phyloP scores from a whole-genome alignment of 1,140 invertebrate species.

The Vanessa tameamea region DNA sequence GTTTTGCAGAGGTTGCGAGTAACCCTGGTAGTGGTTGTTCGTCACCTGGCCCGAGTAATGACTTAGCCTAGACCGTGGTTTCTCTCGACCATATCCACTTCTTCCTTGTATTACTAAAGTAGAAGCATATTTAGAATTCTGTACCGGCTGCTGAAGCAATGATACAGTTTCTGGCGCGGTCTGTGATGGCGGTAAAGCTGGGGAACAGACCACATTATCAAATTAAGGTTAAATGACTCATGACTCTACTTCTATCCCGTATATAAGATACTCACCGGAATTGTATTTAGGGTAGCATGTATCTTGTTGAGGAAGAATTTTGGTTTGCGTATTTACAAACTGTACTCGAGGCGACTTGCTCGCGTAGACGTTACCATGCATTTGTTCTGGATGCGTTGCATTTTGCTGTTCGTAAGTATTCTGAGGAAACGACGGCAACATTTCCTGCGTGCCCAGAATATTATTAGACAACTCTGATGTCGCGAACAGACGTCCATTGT shows the following conservation, averaged over 20 bases:
- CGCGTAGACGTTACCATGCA: conserved; percentile 52
- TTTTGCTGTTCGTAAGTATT: conserved; percentile 50
- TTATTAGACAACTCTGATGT: conserved; percentile 57
- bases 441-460: conserved; percentile 55
- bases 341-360: conserved; percentile 52
- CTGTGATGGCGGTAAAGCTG: conserved; percentile 66
- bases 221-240: neutral
- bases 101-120: conserved; percentile 62
- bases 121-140: conserved; percentile 65
- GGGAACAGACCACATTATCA: conserved; percentile 4
- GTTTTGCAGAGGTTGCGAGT: conserved; percentile 47
- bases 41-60: conserved; percentile 55
- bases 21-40: conserved; percentile 59
- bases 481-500: conserved; percentile 55
- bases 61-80: conserved; percentile 54
- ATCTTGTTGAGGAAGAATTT: conserved; percentile 58
- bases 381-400: conserved; percentile 46
- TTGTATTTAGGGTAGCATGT: conserved; percentile 60
- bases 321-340: conserved; percentile 54
- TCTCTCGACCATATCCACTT: conserved; percentile 58
- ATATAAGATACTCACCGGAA: conserved; percentile 48
- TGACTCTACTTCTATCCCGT: neutral
- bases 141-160: conserved; percentile 68
- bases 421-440: conserved; percentile 51
- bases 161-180: conserved; percentile 73